These are phyloP conservation scores for Colaptes auratus DNA, from an alignment of 2,113 vertebrate genomes.

Conservation along the genomic window DNA sequence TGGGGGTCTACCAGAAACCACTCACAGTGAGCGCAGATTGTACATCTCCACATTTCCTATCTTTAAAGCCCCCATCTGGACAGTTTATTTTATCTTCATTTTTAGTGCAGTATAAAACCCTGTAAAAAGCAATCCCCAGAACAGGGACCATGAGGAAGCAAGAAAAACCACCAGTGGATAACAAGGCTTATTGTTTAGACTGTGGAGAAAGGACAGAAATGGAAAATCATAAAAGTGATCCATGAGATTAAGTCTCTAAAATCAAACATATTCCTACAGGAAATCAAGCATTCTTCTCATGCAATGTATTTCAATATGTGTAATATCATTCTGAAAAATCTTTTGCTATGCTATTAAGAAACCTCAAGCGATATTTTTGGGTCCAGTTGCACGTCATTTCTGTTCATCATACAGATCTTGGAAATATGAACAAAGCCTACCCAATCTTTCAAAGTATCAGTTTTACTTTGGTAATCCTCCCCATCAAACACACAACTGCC, in stretches of 20 bases:
- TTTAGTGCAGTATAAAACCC: constrained; percentile 22
- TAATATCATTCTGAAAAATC: not conserved
- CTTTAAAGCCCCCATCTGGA: constrained; percentile 17
- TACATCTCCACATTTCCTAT: not conserved
- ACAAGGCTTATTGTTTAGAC: not conserved
- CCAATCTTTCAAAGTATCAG: not conserved
- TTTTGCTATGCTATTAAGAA: fast-evolving
- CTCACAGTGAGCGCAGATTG: fast-evolving
- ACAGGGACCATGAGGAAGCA: not conserved
- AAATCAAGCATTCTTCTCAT: not conserved
- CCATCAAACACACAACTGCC: not conserved
- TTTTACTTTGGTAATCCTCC: not conserved
- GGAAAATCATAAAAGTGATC: constrained; percentile 14
- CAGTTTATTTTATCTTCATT: constrained; percentile 40
- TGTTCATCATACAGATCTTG: not conserved
- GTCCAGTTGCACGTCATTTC: not conserved
- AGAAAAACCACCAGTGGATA: not conserved
- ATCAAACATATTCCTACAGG: not conserved
- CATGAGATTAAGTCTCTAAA: constrained; percentile 1
- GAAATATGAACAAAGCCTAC: not conserved
- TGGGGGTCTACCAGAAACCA: not conserved
- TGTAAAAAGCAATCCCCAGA: constrained; percentile 4
- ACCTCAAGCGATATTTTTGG: not conserved
- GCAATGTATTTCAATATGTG: not conserved
- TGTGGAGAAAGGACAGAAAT: not conserved